These are phyloP conservation scores for Lomographa bimaculata DNA, from an alignment of 2,888 invertebrate genomes.

Conservation along the genomic window DNA sequence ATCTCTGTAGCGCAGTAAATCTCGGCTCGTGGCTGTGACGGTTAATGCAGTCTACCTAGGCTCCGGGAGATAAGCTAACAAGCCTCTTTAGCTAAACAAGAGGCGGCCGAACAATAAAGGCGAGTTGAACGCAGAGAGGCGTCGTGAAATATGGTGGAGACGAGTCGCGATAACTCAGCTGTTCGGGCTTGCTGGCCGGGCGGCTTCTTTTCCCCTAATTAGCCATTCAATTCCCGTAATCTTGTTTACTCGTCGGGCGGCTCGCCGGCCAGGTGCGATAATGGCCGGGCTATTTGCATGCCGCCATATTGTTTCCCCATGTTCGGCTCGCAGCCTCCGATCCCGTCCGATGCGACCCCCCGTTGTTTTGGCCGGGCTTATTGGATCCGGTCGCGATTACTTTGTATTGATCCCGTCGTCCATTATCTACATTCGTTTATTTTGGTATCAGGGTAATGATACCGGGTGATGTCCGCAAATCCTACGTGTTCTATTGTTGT, in stretches of 20 bases:
- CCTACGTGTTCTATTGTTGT: constrained; percentile 43
- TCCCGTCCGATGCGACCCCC: constrained; percentile 70
- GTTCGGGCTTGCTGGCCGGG: constrained; percentile 43
- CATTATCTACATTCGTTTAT: constrained; percentile 82
- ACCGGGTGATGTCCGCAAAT: constrained; percentile 66
- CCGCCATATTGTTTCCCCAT: constrained; percentile 82
- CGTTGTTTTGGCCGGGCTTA: constrained; percentile 79
- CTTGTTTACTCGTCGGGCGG: constrained; percentile 79
- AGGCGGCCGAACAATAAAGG: constrained; percentile 24
- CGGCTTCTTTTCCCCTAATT: constrained; percentile 82
- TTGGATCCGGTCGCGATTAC: constrained; percentile 82
- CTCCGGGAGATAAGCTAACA: constrained; percentile 55
- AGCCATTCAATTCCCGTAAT: constrained; percentile 83
- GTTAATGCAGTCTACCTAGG: constrained; percentile 76
- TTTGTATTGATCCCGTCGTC: constrained; percentile 81
- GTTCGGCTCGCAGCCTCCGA: constrained; percentile 67
- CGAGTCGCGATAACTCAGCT: constrained; percentile 74
- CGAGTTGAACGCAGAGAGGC: constrained; percentile 34
- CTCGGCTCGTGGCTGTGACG: constrained; percentile 58
- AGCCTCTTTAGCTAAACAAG: constrained; percentile 29
- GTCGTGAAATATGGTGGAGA: constrained; percentile 78
- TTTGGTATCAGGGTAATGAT: constrained; percentile 77
- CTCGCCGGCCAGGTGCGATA: constrained; percentile 80
- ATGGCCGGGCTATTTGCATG: constrained; percentile 83
- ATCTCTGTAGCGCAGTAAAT: constrained; percentile 61